phyloP scores from a whole-genome alignment of 2,113 vertebrate species.

The Gadus chalcogrammus region DNA sequence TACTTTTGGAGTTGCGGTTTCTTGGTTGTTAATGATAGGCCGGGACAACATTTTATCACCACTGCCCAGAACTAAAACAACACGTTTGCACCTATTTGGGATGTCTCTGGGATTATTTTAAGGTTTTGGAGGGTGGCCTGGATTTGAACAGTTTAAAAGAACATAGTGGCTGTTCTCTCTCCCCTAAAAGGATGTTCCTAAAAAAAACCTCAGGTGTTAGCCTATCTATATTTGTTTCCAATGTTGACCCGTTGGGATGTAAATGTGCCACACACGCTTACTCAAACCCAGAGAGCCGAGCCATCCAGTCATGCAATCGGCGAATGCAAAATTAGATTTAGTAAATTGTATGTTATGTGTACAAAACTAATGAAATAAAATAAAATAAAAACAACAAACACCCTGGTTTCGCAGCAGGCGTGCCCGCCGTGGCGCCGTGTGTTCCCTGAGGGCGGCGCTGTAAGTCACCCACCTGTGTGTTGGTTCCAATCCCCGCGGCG shows the following conservation, averaged over 20 bases:
- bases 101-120: slow-evolving; percentile 51
- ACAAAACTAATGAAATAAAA: background rate
- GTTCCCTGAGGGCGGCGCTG: background rate
- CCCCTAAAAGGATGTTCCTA: slow-evolving; percentile 55
- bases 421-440: slow-evolving; percentile 50
- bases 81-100: slow-evolving; percentile 48
- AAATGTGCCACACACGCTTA: slow-evolving; percentile 49
- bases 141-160: slow-evolving; percentile 50
- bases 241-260: slow-evolving; percentile 63
- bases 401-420: background rate
- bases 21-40: slow-evolving; percentile 37
- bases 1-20: slow-evolving; percentile 37
- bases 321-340: too few relatives aligned
- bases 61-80: slow-evolving; percentile 56
- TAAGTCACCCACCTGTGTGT: too few relatives aligned
- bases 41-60: slow-evolving; percentile 44
- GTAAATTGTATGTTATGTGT: background rate
- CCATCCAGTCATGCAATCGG: too few relatives aligned
- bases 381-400: slow-evolving; percentile 41
- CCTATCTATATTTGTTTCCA: slow-evolving; percentile 64
- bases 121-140: slow-evolving; percentile 38
- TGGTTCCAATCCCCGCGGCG: background rate
- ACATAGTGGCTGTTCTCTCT: slow-evolving; percentile 53
- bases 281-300: slow-evolving; percentile 9
- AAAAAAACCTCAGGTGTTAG: slow-evolving; percentile 60